Evolutionary conservation across 2,797 vertebrate genomes (phyloP).

Genomic region (Geotria australis): DNA sequence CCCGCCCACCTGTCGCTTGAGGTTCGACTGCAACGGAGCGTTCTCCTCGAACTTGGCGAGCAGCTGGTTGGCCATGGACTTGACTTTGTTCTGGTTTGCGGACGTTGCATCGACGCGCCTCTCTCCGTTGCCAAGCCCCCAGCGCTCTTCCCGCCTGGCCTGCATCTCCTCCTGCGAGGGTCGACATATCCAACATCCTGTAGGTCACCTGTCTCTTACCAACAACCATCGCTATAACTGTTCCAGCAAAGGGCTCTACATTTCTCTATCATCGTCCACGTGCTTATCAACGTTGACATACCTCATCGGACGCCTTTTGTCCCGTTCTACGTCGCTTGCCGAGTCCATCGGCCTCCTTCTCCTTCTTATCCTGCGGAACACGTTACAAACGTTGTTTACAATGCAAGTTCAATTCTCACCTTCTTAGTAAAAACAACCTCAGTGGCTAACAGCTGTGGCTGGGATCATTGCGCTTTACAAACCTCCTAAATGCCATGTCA

Average conservation of each 20-base stretch:
- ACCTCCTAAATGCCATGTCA: too few species aligned
- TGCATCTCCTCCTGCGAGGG: slow-evolving; percentile 36
- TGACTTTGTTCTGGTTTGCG: slow-evolving; percentile 71
- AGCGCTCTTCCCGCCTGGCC: slow-evolving; percentile 22
- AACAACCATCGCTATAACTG: too few species aligned
- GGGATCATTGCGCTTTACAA: too few species aligned
- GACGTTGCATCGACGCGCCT: slow-evolving; percentile 24
- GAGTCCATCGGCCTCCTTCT: slow-evolving; percentile 50
- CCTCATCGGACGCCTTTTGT: slow-evolving; percentile 45
- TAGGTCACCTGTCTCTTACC: too few species aligned
- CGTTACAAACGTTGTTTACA: too few species aligned
- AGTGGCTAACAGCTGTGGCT: too few species aligned
- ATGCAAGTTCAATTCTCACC: too few species aligned
- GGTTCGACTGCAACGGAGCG: slow-evolving; percentile 28
- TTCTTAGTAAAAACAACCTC: too few species aligned
- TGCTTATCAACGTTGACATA: slow-evolving; percentile 10
- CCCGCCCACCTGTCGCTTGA: slow-evolving; percentile 50
- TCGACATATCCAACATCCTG: too few species aligned
- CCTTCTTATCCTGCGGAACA: slow-evolving; percentile 59
- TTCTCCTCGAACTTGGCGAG: slow-evolving; percentile 90
- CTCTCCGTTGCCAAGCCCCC: slow-evolving; percentile 19
- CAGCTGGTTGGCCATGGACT: slow-evolving; percentile 80
- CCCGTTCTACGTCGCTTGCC: slow-evolving; percentile 85
- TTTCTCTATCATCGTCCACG: too few species aligned
- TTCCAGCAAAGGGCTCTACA: too few species aligned